A percentile compares a stretch with the other conserved stretches of the same genome.
phyloP scores from a whole-genome alignment of 2,797 vertebrate species.

The Macropodus opercularis region DNA sequence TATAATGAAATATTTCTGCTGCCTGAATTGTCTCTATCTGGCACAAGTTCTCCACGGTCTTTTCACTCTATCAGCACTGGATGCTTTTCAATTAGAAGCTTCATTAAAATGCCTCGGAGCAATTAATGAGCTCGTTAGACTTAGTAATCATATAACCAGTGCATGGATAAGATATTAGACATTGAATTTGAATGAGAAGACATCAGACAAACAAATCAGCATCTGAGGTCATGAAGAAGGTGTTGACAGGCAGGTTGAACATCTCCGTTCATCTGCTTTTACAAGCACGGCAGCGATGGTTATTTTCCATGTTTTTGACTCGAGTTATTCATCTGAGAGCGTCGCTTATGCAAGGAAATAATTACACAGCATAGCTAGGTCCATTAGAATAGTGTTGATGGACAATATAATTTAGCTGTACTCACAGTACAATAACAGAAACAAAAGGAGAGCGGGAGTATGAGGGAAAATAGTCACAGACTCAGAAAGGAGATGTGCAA shows the following conservation, averaged over 20 bases:
- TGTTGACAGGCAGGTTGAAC: conserved; percentile 11
- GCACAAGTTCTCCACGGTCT: conserved; percentile 36
- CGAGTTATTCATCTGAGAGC: not conserved
- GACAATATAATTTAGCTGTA: not conserved
- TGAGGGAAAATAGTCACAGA: not conserved
- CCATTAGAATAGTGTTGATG: conserved; percentile 22
- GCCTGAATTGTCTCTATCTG: conserved; percentile 19
- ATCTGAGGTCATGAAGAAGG: conserved; percentile 38
- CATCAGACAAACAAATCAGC: conserved; percentile 58
- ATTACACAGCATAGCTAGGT: conserved; percentile 10
- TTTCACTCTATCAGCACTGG: conserved; percentile 31
- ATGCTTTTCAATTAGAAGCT: conserved; percentile 65
- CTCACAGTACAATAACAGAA: conserved; percentile 9
- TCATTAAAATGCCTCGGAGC: conserved; percentile 65
- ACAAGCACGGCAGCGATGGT: not conserved
- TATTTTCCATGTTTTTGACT: conserved; percentile 1
- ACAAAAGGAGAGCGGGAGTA: not conserved
- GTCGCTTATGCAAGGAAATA: conserved; percentile 3
- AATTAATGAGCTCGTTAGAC: conserved; percentile 65
- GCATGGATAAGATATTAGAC: conserved; percentile 36
- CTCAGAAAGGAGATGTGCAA: not conserved
- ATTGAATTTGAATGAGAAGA: conserved; percentile 59
- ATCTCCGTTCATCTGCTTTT: not conserved
- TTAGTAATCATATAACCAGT: conserved; percentile 63
- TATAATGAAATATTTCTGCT: conserved; percentile 38